phyloP scores from a whole-genome alignment of 2,797 vertebrate genomes.

The Huso huso region DNA sequence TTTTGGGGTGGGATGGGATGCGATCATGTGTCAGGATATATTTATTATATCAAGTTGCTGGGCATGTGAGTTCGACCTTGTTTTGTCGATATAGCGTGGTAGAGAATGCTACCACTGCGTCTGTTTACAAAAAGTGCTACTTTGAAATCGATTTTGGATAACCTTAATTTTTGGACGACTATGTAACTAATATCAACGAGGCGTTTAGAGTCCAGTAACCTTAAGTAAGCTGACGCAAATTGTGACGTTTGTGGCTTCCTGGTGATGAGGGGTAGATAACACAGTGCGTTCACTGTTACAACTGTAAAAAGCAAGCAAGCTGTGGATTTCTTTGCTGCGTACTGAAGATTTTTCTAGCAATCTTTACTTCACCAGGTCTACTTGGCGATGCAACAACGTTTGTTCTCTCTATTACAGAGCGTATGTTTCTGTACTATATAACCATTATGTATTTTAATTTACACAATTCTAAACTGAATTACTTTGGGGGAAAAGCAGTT shows the following conservation, averaged over 20 bases:
- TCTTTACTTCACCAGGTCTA: constrained; percentile 25
- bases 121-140: constrained; percentile 18
- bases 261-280: constrained; percentile 37
- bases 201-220: constrained; percentile 23
- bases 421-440: no score
- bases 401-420: no score
- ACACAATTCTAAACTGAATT: no score
- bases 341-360: constrained; percentile 51
- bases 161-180: not conserved
- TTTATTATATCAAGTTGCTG: constrained; percentile 22
- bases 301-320: constrained; percentile 19
- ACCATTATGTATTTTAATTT: no score
- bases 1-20: constrained; percentile 32
- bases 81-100: not conserved
- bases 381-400: no score
- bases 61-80: constrained; percentile 26
- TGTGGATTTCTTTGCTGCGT: constrained; percentile 42
- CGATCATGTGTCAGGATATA: constrained; percentile 31
- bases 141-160: constrained; percentile 15
- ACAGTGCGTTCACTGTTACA: constrained; percentile 28
- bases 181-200: constrained; percentile 17
- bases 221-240: constrained; percentile 45
- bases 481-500: no score
- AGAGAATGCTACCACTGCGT: constrained; percentile 5
- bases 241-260: constrained; percentile 43